Evolutionary conservation across 1,140 invertebrate genomes (phyloP), one percentile per base, ranked within the genome.

Genomic region (Plutomurus gul): DNA sequence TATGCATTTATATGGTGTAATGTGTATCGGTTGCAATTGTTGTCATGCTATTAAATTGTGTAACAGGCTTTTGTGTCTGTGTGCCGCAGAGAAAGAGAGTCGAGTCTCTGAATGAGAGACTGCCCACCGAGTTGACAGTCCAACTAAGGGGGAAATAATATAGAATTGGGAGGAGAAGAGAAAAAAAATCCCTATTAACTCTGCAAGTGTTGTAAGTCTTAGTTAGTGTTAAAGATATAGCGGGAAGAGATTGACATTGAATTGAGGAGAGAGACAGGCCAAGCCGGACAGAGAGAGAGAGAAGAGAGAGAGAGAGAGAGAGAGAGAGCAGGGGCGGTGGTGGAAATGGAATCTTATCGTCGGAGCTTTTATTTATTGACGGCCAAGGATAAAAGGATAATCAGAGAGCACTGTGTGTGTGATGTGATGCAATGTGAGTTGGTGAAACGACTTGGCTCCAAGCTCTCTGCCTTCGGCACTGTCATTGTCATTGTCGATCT

Each of bases 41-140:
- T n/a, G n/a, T n/a, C n/a, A n/a, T n/a, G n/a, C 20, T 56, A 1
- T 10, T 27, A 65, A 65, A 65, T 43, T 43, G 56, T 65, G 56
- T 65, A 65, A 65, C 56, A 65, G 56, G 56, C 56, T 25, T 65
- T 65, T 65, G n/a, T n/a, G n/a, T n/a, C n/a, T n/a, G n/a, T n/a
- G n/a, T n/a, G n/a, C n/a, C n/a, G n/a, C n/a, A n/a, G n/a, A n/a
- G n/a, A n/a, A n/a, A n/a, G n/a, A n/a, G n/a, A n/a, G n/a, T n/a
- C n/a, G n/a, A n/a, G n/a, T n/a, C n/a, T n/a, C n/a, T n/a, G n/a
- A n/a, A n/a, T n/a, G n/a, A n/a, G n/a, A n/a, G n/a, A n/a, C n/a
- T n/a, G n/a, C n/a, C n/a, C n/a, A n/a, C n/a, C n/a, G n/a, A n/a
- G n/a, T n/a, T n/a, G n/a, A n/a, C n/a, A n/a, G n/a, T n/a, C n/a